Evolutionary conservation across 2,888 invertebrate genomes (phyloP).

Genomic region (Ophion ventricosus): DNA sequence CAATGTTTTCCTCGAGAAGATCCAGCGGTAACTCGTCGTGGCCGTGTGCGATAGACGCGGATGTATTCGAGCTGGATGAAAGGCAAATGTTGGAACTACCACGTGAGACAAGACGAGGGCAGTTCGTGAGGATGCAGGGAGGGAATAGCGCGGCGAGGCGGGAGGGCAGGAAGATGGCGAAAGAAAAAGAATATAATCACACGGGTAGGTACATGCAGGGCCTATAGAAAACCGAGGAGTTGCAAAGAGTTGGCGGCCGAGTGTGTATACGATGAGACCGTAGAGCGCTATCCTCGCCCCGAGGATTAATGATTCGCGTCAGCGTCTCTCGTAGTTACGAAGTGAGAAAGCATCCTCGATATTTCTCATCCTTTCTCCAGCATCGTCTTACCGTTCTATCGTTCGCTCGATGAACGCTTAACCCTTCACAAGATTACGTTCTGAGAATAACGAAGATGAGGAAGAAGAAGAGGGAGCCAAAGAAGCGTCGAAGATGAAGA

Average conservation of each 20-base stretch:
- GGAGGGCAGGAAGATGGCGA: conserved; percentile 40
- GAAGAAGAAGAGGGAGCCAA: conserved; percentile 4
- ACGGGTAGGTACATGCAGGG: conserved; percentile 69
- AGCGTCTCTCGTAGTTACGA: conserved; percentile 71
- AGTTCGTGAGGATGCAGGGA: conserved; percentile 33
- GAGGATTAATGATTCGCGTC: conserved; percentile 78
- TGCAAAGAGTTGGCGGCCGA: conserved; percentile 56
- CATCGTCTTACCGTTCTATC: conserved; percentile 59
- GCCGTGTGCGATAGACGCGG: conserved; percentile 41
- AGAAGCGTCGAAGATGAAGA: conserved; percentile 12
- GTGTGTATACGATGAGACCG: conserved; percentile 25
- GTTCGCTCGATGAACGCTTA: conserved; percentile 61
- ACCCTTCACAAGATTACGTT: conserved; percentile 66
- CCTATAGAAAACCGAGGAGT: conserved; percentile 49
- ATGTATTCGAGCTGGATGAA: conserved; percentile 27
- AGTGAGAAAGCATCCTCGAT: conserved; percentile 74
- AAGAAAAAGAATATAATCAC: conserved; percentile 70
- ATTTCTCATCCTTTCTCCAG: conserved; percentile 68
- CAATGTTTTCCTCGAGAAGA: neutral
- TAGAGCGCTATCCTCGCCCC: conserved; percentile 61
- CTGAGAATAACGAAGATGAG: conserved; percentile 56
- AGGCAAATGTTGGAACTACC: conserved; percentile 19
- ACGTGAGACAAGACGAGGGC: conserved; percentile 17
- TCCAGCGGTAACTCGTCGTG: neutral
- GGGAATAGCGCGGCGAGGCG: conserved; percentile 29